Evolutionary conservation across 2,888 invertebrate genomes (phyloP).

Genomic region (Oxytorus armatus): DNA sequence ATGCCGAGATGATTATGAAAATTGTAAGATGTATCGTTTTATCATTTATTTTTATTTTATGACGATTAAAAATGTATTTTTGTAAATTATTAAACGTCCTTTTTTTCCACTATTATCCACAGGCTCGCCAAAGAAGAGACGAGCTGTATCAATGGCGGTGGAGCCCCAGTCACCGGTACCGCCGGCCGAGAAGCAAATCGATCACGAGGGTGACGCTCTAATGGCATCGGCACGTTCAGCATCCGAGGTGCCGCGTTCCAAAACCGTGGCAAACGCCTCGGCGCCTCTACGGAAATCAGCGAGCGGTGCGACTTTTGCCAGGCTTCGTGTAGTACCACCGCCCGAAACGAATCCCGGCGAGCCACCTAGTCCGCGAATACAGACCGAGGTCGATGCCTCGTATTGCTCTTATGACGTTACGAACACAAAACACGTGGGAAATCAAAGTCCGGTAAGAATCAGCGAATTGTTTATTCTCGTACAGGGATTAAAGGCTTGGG

Average conservation of each 20-base stretch:
- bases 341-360: slow-evolving; percentile 84
- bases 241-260: slow-evolving; percentile 81
- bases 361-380: slow-evolving; percentile 86
- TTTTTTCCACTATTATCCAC: slow-evolving; percentile 12
- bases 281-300: slow-evolving; percentile 81
- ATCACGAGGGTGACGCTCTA: slow-evolving; percentile 88
- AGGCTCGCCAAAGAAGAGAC: slow-evolving; percentile 85
- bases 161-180: slow-evolving; percentile 80
- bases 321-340: slow-evolving; percentile 89
- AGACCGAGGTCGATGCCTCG: slow-evolving; percentile 87
- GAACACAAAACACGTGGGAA: slow-evolving; percentile 81
- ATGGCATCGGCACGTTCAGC: slow-evolving; percentile 86
- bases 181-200: slow-evolving; percentile 84
- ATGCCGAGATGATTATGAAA: neutral
- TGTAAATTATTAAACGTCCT: neutral
- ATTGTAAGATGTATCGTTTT: no score
- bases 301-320: slow-evolving; percentile 89
- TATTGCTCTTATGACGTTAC: slow-evolving; percentile 84
- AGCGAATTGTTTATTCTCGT: neutral
- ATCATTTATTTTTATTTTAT: no score
- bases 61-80: neutral
- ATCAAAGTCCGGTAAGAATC: slow-evolving; percentile 81
- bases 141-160: slow-evolving; percentile 85
- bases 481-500: neutral
- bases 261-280: slow-evolving; percentile 75